Percentiles rank a stretch among this genome's conserved stretches.
phyloP scores from a whole-genome alignment of 2,888 invertebrate genomes.

The Malthinus flaveolus region DNA sequence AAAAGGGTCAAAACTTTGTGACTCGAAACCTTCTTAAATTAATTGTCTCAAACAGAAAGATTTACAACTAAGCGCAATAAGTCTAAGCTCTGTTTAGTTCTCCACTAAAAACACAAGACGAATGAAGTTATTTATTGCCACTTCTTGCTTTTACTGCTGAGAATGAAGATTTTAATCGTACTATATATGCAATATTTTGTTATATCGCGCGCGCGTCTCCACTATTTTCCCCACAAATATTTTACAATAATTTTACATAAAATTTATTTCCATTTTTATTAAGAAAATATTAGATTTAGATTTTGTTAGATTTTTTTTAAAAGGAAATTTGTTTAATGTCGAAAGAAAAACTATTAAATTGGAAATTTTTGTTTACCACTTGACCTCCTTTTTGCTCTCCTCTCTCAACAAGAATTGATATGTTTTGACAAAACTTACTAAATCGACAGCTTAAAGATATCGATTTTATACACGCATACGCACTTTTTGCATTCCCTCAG shows the following conservation, averaged over 20 bases:
- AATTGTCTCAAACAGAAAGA: constrained; percentile 30
- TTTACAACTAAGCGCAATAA: constrained; percentile 33
- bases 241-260: background rate
- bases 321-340: too few relatives aligned
- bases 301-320: too few relatives aligned
- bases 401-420: too few relatives aligned
- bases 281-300: too few relatives aligned
- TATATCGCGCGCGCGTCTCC: background rate
- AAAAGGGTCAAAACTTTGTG: constrained; percentile 1
- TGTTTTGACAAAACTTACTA: too few relatives aligned
- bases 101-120: constrained; percentile 25
- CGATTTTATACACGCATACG: too few relatives aligned
- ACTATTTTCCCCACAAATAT: background rate
- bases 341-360: too few relatives aligned
- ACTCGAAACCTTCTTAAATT: constrained; percentile 7
- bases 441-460: too few relatives aligned
- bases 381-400: too few relatives aligned
- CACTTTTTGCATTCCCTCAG: too few relatives aligned
- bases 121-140: constrained; percentile 23
- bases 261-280: constrained; percentile 13
- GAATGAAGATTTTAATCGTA: constrained; percentile 34
- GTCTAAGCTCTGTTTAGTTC: constrained; percentile 32
- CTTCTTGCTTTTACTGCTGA: constrained; percentile 28
- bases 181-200: constrained; percentile 16
- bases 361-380: too few relatives aligned